Evolutionary conservation across 2,888 invertebrate genomes (phyloP), one percentile per base, ranked within the genome.

Genomic region (Ditula angustiorana): DNA sequence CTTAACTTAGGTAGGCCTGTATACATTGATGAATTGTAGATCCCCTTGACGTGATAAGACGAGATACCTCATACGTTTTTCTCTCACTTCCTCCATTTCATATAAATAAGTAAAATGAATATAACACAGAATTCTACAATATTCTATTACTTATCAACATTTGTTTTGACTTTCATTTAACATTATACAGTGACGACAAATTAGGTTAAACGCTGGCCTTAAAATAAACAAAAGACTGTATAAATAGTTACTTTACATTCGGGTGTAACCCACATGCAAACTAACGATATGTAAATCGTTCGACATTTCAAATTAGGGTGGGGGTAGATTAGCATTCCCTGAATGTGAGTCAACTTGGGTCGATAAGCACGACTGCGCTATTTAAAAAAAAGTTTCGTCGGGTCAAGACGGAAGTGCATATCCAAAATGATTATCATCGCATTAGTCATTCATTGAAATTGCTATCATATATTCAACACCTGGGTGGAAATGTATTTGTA

Each of bases 221-320:
- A 44, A 41, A 19, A 50, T 26, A 57, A 63, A 63, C 63, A 63
- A 63, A 57, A 56, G 37, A 44, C 33, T 13, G 44, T 24, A 35
- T 57, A 30, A 24, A 46, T 46, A 63, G 44, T 58, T 26, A 57
- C 28, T 59, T 64, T 64, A 59, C 37, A 64, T 64, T 64, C 58
- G 46, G 50, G 57, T 53, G 58, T 64, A 59, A 53, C 64, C 58
- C 35, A 53, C 58, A 64, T 64, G 64, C 52, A 53, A 59, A 35
- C 37, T 35, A 58, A 59, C 52, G 46, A 47, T 52, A 63, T 62
- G 57, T 62, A 46, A 58, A 62, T 67, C 61, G 46, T 30, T 58
- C 37, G 46, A 58, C 23, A 44, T 53, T 50, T 53, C 37, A 28
- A 53, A 59, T 65, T 61, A 56, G 49, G 61, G 65, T 44, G 35